These are phyloP conservation scores for Stomatorhinus ivindoensis DNA, from an alignment of 2,113 vertebrate species.

Conservation along the genomic window DNA sequence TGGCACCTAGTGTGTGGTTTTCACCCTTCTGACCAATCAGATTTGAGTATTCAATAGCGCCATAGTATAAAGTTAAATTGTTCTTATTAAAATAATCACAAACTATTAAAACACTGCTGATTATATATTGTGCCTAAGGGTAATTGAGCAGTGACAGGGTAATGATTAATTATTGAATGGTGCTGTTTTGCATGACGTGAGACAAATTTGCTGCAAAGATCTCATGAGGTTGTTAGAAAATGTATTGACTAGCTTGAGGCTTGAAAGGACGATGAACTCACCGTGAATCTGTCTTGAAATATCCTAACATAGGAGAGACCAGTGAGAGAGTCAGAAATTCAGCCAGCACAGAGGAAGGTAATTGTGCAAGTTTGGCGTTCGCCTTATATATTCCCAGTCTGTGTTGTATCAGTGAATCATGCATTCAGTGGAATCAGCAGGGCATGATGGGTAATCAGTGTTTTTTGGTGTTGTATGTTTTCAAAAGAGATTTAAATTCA, in stretches of 20 bases:
- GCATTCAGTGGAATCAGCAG: neutral
- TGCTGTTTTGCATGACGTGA: neutral
- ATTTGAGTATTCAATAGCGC: neutral
- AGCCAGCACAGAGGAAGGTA: conserved; percentile 32
- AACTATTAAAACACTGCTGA: neutral
- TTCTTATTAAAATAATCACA: neutral
- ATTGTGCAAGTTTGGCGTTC: neutral
- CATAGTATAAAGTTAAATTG: neutral
- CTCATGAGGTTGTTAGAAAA: neutral
- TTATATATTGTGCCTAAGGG: neutral
- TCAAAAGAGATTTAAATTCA: neutral
- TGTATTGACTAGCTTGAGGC: neutral
- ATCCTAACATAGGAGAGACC: conserved; percentile 13
- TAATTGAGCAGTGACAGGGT: neutral
- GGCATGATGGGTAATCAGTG: neutral
- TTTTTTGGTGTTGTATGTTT: neutral
- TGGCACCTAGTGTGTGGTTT: neutral
- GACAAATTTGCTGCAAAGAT: neutral
- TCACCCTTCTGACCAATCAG: neutral
- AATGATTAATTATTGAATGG: neutral
- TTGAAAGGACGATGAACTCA: neutral
- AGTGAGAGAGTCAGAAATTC: conserved; percentile 23
- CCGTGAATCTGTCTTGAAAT: neutral
- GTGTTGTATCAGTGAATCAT: neutral
- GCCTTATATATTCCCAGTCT: neutral